These are phyloP conservation scores for Erannis defoliaria DNA, from an alignment of 2,888 invertebrate species.

Conservation along the genomic window DNA sequence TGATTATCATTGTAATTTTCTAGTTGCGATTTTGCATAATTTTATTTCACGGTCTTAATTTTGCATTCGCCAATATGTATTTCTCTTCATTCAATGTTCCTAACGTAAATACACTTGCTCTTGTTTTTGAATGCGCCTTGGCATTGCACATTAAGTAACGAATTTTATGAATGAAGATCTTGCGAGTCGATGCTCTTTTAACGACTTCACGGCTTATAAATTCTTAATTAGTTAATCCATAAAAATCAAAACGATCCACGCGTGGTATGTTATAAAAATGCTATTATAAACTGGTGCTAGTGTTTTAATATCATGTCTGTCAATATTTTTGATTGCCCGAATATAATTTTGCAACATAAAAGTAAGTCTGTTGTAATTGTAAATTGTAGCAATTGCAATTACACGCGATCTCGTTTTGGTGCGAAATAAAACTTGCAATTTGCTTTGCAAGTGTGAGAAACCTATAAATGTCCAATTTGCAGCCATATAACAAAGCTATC, in stretches of 20 bases:
- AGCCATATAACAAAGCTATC: conserved; percentile 31
- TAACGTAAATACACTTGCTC: background rate
- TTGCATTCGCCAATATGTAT: background rate
- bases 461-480: conserved; percentile 39
- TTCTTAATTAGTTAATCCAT: conserved; percentile 36
- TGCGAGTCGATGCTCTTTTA: conserved; percentile 24
- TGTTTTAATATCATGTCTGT: conserved; percentile 8
- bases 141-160: conserved; percentile 10
- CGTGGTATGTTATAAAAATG: conserved; percentile 14
- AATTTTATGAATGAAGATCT: conserved; percentile 38
- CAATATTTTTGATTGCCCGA: conserved; percentile 18
- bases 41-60: background rate
- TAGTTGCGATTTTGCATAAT: no score
- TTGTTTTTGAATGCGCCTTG: conserved; percentile 5
- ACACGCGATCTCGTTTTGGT: conserved; percentile 24
- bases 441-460: conserved; percentile 35
- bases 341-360: conserved; percentile 24
- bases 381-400: conserved; percentile 21
- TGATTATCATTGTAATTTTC: no score
- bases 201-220: conserved; percentile 37
- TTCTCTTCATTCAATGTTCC: background rate
- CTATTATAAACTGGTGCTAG: conserved; percentile 2
- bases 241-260: conserved; percentile 36
- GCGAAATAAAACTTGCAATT: conserved; percentile 38
- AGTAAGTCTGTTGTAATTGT: conserved; percentile 9